phyloP scores from a whole-genome alignment of 2,113 vertebrate species.

The Corvus cornix region DNA sequence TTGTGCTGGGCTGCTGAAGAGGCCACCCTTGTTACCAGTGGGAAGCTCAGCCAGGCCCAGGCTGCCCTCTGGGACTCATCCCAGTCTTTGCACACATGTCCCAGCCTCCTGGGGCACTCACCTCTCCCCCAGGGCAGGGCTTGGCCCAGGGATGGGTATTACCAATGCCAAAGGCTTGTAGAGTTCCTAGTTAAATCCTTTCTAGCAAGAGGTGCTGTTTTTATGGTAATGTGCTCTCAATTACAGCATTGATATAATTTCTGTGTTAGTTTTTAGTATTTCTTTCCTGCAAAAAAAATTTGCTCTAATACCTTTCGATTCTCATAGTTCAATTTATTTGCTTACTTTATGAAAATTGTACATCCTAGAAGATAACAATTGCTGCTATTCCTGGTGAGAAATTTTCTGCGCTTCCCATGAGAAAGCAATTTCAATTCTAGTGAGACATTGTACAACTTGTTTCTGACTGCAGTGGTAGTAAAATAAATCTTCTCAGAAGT shows the following conservation, averaged over 20 bases:
- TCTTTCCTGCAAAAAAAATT: neutral
- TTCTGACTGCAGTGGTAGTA: neutral
- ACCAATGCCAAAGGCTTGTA: neutral
- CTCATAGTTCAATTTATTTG: neutral
- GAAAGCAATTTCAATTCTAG: neutral
- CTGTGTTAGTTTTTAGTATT: neutral
- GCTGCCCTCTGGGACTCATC: accelerated
- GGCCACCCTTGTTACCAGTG: neutral
- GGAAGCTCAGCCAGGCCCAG: neutral
- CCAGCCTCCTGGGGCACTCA: accelerated
- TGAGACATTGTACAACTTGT: accelerated
- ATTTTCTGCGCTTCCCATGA: neutral
- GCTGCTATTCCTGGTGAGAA: neutral
- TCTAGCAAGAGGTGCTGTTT: neutral
- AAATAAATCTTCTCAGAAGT: neutral
- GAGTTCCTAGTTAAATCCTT: neutral
- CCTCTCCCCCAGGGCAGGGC: neutral
- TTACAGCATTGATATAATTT: neutral
- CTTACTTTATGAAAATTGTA: neutral
- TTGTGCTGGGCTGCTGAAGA: neutral
- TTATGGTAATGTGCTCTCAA: neutral
- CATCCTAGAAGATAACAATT: neutral
- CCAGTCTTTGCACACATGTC: accelerated
- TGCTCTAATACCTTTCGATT: neutral
- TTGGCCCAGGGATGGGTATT: neutral